Evolutionary conservation across 2,113 vertebrate genomes (phyloP).

Genomic region (Neolamprologus cancellatus): DNA sequence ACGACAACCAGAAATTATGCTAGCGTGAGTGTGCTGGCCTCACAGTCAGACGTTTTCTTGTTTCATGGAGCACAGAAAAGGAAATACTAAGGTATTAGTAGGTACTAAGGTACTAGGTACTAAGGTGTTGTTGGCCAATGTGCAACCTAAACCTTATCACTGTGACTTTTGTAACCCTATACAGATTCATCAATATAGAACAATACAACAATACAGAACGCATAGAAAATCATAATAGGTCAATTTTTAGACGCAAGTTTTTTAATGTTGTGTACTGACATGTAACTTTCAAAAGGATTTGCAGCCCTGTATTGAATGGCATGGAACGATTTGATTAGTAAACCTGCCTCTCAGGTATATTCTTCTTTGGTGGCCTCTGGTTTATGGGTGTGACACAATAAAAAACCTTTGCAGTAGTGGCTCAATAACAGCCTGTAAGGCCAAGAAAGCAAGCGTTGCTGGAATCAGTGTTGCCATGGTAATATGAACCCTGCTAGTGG

Average conservation of each 20-base stretch:
- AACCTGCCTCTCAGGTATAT: neutral
- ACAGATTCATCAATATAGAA: neutral
- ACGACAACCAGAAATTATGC: neutral
- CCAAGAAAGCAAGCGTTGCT: neutral
- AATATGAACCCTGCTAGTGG: neutral
- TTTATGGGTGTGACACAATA: neutral
- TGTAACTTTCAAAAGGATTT: neutral
- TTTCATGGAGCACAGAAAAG: neutral
- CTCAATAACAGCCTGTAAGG: neutral
- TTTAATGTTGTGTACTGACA: neutral
- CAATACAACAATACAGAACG: neutral
- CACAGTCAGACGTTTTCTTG: neutral
- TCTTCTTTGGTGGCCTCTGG: neutral
- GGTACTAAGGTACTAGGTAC: neutral
- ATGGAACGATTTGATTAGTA: neutral
- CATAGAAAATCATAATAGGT: neutral
- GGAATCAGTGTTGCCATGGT: constrained; percentile 6
- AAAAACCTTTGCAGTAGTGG: neutral
- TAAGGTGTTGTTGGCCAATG: neutral
- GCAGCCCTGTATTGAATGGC: neutral
- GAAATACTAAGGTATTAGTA: neutral
- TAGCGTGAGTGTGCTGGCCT: neutral
- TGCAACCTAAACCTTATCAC: neutral
- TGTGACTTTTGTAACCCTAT: neutral
- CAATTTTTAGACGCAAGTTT: neutral